These are phyloP conservation scores for Hoplostethus mediterraneus DNA, from an alignment of 2,797 vertebrate species.

Conservation along the genomic window DNA sequence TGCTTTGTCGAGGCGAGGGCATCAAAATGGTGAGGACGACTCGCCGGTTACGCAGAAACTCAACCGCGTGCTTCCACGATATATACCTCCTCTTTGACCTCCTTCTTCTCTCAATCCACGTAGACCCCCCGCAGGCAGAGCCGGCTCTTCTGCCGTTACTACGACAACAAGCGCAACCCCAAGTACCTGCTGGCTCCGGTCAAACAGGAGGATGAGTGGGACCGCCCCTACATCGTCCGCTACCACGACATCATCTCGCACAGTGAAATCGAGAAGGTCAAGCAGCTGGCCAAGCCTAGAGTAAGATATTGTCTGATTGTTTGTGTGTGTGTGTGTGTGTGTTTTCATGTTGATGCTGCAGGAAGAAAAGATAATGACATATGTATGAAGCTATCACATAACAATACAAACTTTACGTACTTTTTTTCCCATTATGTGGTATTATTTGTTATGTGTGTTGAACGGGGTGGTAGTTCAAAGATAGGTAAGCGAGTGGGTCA, in stretches of 20 bases:
- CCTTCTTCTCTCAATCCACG: slow-evolving; percentile 5
- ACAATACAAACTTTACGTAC: too few species aligned
- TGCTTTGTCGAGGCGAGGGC: slow-evolving; percentile 97
- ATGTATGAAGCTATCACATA: neutral
- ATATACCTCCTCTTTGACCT: neutral
- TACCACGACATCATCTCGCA: slow-evolving; percentile 94
- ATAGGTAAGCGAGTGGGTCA: slow-evolving; percentile 1
- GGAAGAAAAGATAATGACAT: neutral
- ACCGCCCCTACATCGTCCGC: slow-evolving; percentile 93
- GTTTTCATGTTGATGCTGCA: too few species aligned
- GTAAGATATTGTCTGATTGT: slow-evolving; percentile 79
- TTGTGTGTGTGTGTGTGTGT: neutral
- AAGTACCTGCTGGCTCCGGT: slow-evolving; percentile 88
- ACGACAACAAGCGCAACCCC: slow-evolving; percentile 88
- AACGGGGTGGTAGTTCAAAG: slow-evolving; percentile 26
- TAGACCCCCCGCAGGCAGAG: slow-evolving; percentile 93
- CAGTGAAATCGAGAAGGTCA: slow-evolving; percentile 91
- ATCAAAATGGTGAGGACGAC: slow-evolving; percentile 89
- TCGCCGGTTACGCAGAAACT: neutral
- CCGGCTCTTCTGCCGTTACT: slow-evolving; percentile 95
- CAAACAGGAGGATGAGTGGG: slow-evolving; percentile 98
- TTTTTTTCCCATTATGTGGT: neutral
- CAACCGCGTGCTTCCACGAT: neutral
- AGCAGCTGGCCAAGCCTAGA: slow-evolving; percentile 95
- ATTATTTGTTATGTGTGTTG: neutral